phyloP scores from a whole-genome alignment of 2,888 invertebrate species.

The Incurvaria masculella region DNA sequence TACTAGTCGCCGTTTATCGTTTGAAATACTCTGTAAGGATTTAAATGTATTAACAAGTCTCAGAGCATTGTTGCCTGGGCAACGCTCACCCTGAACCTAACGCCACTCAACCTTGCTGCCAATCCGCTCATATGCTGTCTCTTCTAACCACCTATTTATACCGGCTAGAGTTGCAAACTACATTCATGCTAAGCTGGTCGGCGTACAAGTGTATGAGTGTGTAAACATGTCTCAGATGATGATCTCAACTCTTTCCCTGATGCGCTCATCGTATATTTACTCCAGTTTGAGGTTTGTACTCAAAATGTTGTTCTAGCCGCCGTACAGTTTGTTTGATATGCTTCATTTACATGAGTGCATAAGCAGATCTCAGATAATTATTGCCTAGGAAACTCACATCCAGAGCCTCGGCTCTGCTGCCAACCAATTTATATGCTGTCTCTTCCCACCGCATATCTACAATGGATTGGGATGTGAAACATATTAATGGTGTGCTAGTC shows the following conservation, averaged over 20 bases:
- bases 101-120: slow-evolving; percentile 89
- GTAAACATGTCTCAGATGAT: slow-evolving; percentile 75
- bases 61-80: slow-evolving; percentile 80
- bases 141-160: slow-evolving; percentile 87
- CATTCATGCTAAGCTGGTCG: slow-evolving; percentile 93
- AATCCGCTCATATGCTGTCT: slow-evolving; percentile 94
- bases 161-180: slow-evolving; percentile 78
- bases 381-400: slow-evolving; percentile 85
- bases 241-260: slow-evolving; percentile 81
- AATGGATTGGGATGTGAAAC: slow-evolving; percentile 77
- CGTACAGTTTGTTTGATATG: slow-evolving; percentile 89
- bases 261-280: too few species aligned
- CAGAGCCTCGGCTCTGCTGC: slow-evolving; percentile 93
- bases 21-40: slow-evolving; percentile 88
- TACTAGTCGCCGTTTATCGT: slow-evolving; percentile 96
- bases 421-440: slow-evolving; percentile 91
- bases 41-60: slow-evolving; percentile 71
- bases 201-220: slow-evolving; percentile 87
- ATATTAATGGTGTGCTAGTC: too few species aligned
- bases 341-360: slow-evolving; percentile 84
- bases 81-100: slow-evolving; percentile 88
- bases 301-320: slow-evolving; percentile 94
- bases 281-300: too few species aligned
- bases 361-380: slow-evolving; percentile 71
- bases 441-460: slow-evolving; percentile 89